phyloP scores from a whole-genome alignment of 92 coral and sea anemone species.

The Porites rus region DNA sequence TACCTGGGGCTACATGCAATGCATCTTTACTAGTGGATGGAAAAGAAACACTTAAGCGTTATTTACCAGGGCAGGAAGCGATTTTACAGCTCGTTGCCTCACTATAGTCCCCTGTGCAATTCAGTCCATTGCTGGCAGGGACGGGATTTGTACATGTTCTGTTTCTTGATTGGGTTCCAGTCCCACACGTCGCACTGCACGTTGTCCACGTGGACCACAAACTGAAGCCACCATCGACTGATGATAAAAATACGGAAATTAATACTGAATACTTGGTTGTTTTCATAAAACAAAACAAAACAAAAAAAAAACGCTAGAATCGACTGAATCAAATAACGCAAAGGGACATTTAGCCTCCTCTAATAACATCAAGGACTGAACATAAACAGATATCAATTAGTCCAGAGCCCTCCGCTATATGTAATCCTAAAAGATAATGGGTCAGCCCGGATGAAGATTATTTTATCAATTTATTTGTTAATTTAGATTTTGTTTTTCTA shows the following conservation, averaged over 20 bases:
- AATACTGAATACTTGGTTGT: not conserved
- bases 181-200: slow-evolving; percentile 39
- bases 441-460: too few relatives aligned
- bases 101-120: slow-evolving; percentile 32
- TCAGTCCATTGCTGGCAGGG: slow-evolving; percentile 25
- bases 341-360: too few relatives aligned
- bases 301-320: too few relatives aligned
- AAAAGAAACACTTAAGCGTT: too few relatives aligned
- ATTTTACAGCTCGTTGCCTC: slow-evolving; percentile 65
- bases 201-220: slow-evolving; percentile 36
- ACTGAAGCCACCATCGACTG: slow-evolving; percentile 43
- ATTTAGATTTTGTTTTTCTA: too few relatives aligned
- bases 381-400: too few relatives aligned
- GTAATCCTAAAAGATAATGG: too few relatives aligned
- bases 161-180: slow-evolving; percentile 34
- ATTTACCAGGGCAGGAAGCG: slow-evolving; percentile 83
- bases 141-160: slow-evolving; percentile 25
- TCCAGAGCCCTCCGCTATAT: too few relatives aligned
- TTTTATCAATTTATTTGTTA: too few relatives aligned
- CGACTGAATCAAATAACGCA: too few relatives aligned
- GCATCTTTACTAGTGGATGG: too few relatives aligned
- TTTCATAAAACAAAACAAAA: not conserved
- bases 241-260: not conserved
- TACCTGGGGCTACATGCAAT: not conserved
- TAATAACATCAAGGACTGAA: too few relatives aligned